These are phyloP conservation scores for Hermodice carunculata DNA, from an alignment of 2,888 invertebrate species.

Conservation along the genomic window DNA sequence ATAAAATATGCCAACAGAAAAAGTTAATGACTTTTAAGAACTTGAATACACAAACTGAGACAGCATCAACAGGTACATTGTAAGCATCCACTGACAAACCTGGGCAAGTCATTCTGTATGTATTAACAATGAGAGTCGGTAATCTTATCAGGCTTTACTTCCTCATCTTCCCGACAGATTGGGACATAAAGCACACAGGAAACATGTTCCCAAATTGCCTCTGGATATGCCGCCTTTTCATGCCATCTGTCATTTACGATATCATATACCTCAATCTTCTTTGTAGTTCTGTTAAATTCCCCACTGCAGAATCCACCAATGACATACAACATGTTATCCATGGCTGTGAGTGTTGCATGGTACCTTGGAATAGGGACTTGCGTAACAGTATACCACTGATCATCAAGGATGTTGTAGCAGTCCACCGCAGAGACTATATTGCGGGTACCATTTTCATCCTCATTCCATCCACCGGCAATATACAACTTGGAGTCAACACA, in stretches of 20 bases:
- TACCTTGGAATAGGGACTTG: slow-evolving; percentile 78
- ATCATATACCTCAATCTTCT: slow-evolving; percentile 78
- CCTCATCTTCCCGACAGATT: slow-evolving; percentile 71
- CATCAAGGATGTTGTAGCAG: slow-evolving; percentile 75
- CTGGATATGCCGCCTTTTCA: slow-evolving; percentile 76
- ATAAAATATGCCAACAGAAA: too few relatives aligned
- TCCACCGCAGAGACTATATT: slow-evolving; percentile 77
- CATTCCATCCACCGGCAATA: slow-evolving; percentile 72
- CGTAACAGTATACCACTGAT: slow-evolving; percentile 76
- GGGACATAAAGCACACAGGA: slow-evolving; percentile 79
- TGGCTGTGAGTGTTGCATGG: slow-evolving; percentile 78
- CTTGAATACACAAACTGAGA: too few relatives aligned
- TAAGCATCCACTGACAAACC: too few relatives aligned
- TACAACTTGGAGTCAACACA: slow-evolving; percentile 46
- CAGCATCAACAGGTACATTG: too few relatives aligned
- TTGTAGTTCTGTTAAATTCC: slow-evolving; percentile 78
- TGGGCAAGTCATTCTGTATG: neutral
- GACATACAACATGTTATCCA: slow-evolving; percentile 77
- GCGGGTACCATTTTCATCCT: slow-evolving; percentile 70
- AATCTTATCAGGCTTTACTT: neutral
- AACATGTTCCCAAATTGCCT: slow-evolving; percentile 81
- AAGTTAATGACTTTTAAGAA: too few relatives aligned
- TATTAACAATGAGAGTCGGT: neutral
- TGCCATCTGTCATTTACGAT: slow-evolving; percentile 76
- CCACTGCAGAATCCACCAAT: slow-evolving; percentile 79